phyloP scores from a whole-genome alignment of 1,140 invertebrate genomes.

The Leptopilina boulardi region DNA sequence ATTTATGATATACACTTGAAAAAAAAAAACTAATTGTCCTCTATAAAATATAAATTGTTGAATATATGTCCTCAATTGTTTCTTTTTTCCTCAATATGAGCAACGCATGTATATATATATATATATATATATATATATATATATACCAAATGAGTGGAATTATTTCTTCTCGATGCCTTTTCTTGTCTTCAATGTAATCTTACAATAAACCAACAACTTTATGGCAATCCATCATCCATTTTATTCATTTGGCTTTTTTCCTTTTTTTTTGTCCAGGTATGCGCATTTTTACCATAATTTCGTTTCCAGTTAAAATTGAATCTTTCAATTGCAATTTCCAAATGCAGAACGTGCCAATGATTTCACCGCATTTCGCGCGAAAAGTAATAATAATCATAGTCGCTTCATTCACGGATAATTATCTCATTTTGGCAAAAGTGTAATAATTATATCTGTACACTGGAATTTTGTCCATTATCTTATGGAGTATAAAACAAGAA shows the following conservation, averaged over 20 bases:
- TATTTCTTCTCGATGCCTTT: constrained; percentile 33
- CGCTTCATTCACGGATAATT: neutral
- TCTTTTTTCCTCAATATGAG: neutral
- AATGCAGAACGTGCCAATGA: neutral
- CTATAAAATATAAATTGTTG: neutral
- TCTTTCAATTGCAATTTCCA: constrained; percentile 1
- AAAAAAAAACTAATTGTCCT: neutral
- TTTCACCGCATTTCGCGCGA: neutral
- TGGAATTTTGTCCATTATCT: neutral
- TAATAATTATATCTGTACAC: neutral
- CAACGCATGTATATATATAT: too few relatives aligned
- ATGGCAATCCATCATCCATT: neutral
- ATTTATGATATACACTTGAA: neutral
- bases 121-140: too few relatives aligned
- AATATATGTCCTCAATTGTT: neutral
- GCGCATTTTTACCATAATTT: constrained; percentile 12
- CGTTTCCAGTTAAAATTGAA: neutral
- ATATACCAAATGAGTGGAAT: constrained; percentile 5
- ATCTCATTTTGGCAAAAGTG: constrained; percentile 10
- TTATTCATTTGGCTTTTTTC: constrained; percentile 7
- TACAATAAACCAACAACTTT: constrained; percentile 17
- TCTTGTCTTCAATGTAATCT: constrained; percentile 33
- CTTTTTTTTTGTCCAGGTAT: neutral
- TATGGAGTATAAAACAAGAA: neutral
- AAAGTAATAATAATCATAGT: constrained; percentile 13